Conservation (phyloP, 2,113 vertebrate genomes). For the Tachysurus vachellii region DNA sequence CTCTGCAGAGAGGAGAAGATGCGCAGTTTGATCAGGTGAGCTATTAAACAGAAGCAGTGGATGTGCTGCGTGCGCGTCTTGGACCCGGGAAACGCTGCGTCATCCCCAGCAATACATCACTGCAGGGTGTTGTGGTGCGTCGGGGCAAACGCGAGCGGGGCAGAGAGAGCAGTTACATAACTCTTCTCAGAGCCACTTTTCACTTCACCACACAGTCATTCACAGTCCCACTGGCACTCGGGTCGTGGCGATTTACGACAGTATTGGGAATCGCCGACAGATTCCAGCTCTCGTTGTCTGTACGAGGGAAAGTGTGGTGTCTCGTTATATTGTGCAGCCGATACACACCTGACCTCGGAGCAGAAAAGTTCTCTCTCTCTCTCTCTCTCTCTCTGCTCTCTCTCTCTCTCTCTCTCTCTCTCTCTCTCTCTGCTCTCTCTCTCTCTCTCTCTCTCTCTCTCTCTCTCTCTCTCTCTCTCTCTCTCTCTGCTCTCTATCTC, state of each 20-base stretch:
- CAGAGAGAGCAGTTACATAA: constrained; percentile 69
- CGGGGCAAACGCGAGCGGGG: constrained; percentile 62
- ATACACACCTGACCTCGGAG: not conserved
- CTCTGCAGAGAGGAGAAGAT: constrained; percentile 98
- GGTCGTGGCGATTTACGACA: not conserved
- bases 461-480: too few species aligned
- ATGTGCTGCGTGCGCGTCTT: constrained; percentile 1
- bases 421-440: too few species aligned
- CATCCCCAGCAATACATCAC: constrained; percentile 74
- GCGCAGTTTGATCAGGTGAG: constrained; percentile 99
- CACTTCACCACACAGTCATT: constrained; percentile 54
- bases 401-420: too few species aligned
- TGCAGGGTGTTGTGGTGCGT: constrained; percentile 64
- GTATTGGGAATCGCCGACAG: too few species aligned
- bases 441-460: too few species aligned
- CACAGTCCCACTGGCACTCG: not conserved
- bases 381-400: too few species aligned
- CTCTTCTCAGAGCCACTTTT: constrained; percentile 63
- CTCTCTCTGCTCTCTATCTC: too few species aligned
- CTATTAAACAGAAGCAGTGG: not conserved
- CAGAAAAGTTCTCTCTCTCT: not conserved
- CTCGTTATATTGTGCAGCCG: not conserved
- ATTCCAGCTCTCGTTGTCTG: too few species aligned
- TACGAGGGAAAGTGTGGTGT: not conserved
- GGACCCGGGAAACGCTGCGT: constrained; percentile 68